Percentiles rank a stretch among this genome's conserved stretches.
These are phyloP conservation scores for Ectropis crepuscularia DNA, from an alignment of 2,888 invertebrate genomes.

Conservation along the genomic window DNA sequence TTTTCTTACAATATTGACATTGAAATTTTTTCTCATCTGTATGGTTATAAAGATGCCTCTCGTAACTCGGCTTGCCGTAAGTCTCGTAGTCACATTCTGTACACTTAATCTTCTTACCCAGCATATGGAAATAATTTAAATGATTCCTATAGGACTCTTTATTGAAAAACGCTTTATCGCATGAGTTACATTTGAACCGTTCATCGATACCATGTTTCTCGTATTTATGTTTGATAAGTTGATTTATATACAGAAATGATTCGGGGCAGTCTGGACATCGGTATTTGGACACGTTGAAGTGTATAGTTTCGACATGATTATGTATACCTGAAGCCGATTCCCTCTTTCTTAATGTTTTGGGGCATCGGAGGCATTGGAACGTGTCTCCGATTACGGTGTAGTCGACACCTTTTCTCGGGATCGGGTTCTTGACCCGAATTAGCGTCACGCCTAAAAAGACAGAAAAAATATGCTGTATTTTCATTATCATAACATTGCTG, in stretches of 20 bases:
- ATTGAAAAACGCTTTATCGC: conserved; percentile 15
- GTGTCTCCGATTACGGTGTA: not conserved
- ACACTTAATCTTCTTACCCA: conserved; percentile 47
- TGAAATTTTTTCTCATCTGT: not conserved
- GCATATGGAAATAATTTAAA: not conserved
- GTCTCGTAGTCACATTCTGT: conserved; percentile 36
- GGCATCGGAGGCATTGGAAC: conserved; percentile 9
- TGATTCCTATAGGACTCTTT: not conserved
- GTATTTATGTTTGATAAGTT: not conserved
- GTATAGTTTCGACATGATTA: not conserved
- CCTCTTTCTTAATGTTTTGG: not conserved
- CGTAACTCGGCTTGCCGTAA: too few species aligned
- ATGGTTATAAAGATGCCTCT: not conserved
- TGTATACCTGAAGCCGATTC: too few species aligned
- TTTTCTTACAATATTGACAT: conserved; percentile 12
- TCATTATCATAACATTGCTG: too few species aligned
- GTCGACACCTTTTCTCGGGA: not conserved
- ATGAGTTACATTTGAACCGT: conserved; percentile 21
- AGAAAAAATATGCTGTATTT: not conserved
- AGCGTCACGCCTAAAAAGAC: not conserved
- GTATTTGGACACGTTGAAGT: conserved; percentile 6
- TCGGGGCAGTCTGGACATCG: not conserved
- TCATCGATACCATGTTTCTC: conserved; percentile 10
- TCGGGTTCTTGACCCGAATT: not conserved
- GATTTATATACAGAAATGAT: not conserved